Evolutionary conservation across 2,888 invertebrate genomes (phyloP).

Genomic region (Eumerus sabulonum): DNA sequence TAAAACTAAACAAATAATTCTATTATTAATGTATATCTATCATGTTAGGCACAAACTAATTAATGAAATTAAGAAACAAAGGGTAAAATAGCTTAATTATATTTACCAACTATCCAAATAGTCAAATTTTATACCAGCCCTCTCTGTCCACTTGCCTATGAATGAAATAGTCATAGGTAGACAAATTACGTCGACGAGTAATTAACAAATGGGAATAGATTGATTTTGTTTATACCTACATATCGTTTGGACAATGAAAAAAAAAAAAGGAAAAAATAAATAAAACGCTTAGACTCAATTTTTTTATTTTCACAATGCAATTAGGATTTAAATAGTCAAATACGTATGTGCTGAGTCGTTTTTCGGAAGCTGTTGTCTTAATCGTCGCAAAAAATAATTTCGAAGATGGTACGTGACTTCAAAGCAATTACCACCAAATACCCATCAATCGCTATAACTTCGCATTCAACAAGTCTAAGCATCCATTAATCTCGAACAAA

Average conservation of each 20-base stretch:
- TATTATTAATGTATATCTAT: no score
- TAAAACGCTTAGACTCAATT: no score
- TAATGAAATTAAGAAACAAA: no score
- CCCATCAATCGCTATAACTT: neutral
- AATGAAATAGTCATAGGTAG: constrained; percentile 16
- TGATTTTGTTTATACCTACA: constrained; percentile 29
- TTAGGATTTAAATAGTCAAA: no score
- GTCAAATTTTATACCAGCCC: constrained; percentile 36
- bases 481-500: constrained; percentile 34
- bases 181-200: constrained; percentile 57
- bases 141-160: constrained; percentile 7
- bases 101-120: constrained; percentile 58
- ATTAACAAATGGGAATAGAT: constrained; percentile 37
- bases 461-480: constrained; percentile 48
- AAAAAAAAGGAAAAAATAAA: no score
- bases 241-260: constrained; percentile 48
- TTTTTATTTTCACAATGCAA: no score
- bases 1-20: constrained; percentile 14
- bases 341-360: neutral
- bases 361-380: no score
- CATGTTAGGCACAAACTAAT: no score
- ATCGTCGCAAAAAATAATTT: no score
- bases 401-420: no score
- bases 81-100: constrained; percentile 58
- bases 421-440: no score